Evolutionary conservation across 2,113 vertebrate species (phyloP).

Genomic region (Neofelis nebulosa): DNA sequence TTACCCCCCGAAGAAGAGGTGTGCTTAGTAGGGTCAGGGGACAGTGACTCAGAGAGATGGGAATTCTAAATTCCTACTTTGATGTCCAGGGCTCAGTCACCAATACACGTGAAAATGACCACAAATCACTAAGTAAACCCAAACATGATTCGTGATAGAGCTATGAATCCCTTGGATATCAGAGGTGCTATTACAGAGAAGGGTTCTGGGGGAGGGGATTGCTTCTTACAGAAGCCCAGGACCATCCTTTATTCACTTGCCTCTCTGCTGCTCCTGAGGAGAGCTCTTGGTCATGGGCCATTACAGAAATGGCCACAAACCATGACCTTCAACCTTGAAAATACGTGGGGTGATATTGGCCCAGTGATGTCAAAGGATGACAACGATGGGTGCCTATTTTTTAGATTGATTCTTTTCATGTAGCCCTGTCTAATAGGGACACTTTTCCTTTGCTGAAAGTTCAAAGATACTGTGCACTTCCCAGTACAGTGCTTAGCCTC

Average conservation of each 20-base stretch:
- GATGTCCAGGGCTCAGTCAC: background rate
- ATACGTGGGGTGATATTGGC: background rate
- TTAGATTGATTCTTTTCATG: background rate
- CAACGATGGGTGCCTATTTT: background rate
- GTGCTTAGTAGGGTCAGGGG: background rate
- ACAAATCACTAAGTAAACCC: background rate
- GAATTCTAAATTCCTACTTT: background rate
- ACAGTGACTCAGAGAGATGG: background rate
- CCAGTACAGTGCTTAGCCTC: background rate
- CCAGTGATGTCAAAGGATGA: background rate
- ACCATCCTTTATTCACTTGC: background rate
- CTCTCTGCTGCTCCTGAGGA: background rate
- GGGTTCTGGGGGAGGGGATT: background rate
- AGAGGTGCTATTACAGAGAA: background rate
- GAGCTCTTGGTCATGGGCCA: background rate
- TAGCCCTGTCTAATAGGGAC: background rate
- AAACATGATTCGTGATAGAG: background rate
- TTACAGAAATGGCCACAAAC: background rate
- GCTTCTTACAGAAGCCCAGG: background rate
- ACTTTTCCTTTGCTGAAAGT: background rate
- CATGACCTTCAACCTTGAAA: background rate
- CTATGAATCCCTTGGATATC: background rate
- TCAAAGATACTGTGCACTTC: background rate
- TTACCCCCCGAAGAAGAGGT: background rate
- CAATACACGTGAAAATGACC: background rate